Base-by-base conservation (phyloP, 2,888 invertebrate species). In the Mechanitis messenoides region DNA sequence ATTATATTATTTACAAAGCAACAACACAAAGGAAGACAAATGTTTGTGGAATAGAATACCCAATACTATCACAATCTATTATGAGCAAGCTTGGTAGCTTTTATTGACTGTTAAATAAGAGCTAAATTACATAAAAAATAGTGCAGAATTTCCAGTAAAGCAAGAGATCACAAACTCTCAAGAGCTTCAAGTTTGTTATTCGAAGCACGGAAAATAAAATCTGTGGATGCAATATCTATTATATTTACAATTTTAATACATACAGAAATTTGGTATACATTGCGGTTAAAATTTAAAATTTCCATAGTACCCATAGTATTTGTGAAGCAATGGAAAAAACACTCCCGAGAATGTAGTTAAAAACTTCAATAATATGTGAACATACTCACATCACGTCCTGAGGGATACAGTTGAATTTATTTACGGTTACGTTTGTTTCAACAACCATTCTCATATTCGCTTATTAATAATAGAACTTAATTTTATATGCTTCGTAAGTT, bases 401-500 rank as follows among this genome's bases (percentile, higher is more conserved):
- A 58, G 65, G 66, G 68, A 69, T 70, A 63, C 64, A 68, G 66
- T 68, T 62, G 67, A 67, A 70, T 68, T 62, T 72, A 67, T 71
- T 71, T 70, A 71, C 71, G 71, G 68, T 66, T 69, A 68, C 66
- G 60, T 66, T 69, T 72, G 72, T 73, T 71, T 69, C 66, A 69
- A 67, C 65, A 64, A 42, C 35, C 68, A 67, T 68, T 60, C 61
- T 55, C 62, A 46, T 56, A 69, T 67, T 63, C 66, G 59, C 57
- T 62, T 64, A 64, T 64, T 64, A 64, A 62, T 61, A 58, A 64
- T 42, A 20, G 20, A 20, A 20, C 20, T 20, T 20, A 20, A 20
- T 20, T 20, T 20, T 20, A 20, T 20, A 20, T 20, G 20, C 20
- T 20, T 20, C 20, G 20, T 20, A 20, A 20, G 20, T 20, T 20